phyloP scores from a whole-genome alignment of 2,888 invertebrate genomes.

The Tipula confusa region DNA sequence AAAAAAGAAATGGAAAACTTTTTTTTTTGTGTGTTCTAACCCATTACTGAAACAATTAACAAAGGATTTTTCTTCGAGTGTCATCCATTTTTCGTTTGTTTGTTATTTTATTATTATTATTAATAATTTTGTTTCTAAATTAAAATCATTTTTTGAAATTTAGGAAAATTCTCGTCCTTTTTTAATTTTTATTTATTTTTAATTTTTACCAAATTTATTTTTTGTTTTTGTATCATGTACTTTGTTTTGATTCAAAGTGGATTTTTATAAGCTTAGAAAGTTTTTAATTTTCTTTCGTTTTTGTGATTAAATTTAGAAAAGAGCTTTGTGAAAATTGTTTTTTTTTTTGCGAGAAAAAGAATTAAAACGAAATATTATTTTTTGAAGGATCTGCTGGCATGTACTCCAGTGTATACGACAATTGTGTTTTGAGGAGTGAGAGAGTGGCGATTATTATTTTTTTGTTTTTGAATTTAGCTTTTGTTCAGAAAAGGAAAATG shows the following conservation, averaged over 20 bases:
- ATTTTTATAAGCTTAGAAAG: conserved; percentile 25
- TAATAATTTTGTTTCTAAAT: conserved; percentile 5
- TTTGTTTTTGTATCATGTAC: not conserved
- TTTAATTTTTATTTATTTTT: not conserved
- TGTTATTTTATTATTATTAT: conserved; percentile 6
- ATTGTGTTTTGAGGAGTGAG: too few species aligned
- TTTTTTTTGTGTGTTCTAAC: not conserved
- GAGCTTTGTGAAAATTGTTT: conserved; percentile 9
- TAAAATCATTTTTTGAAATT: conserved; percentile 16
- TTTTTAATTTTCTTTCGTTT: not conserved
- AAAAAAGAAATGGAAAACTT: not conserved
- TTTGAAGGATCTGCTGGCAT: conserved; percentile 14
- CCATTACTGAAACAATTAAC: conserved; percentile 25
- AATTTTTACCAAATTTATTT: too few species aligned
- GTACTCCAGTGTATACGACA: not conserved
- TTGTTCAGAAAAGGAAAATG: not conserved
- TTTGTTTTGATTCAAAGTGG: not conserved
- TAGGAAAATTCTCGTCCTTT: not conserved
- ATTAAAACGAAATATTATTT: not conserved
- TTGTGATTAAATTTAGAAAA: conserved; percentile 16
- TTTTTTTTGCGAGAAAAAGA: not conserved
- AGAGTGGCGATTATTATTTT: too few species aligned
- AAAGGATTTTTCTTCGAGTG: conserved; percentile 25
- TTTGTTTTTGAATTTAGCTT: not conserved
- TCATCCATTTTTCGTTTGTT: conserved; percentile 12